A percentile compares a stretch with the other conserved stretches of the same genome.
Evolutionary conservation across 2,888 invertebrate genomes (phyloP).

Genomic region (Disparrhopalites patrizii): DNA sequence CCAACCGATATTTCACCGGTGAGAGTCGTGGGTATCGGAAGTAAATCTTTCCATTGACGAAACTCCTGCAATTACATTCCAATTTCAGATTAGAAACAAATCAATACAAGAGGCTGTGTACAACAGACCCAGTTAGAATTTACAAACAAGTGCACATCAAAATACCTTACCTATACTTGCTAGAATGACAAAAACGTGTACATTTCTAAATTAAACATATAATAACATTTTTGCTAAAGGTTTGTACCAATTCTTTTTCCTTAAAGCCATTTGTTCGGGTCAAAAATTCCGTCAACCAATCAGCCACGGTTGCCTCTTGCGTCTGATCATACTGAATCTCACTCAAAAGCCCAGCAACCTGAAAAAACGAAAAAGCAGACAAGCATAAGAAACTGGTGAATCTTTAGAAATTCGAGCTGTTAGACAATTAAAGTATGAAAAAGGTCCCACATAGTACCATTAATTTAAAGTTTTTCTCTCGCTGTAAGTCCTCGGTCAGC

Average conservation of each 20-base stretch:
- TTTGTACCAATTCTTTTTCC: conserved; percentile 19
- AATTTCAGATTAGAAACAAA: neutral
- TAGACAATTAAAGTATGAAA: too few species aligned
- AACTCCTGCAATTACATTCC: neutral
- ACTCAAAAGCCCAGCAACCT: conserved; percentile 40
- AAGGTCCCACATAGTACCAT: too few species aligned
- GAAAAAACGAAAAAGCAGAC: conserved; percentile 4
- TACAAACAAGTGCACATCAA: neutral
- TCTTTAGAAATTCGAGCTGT: too few species aligned
- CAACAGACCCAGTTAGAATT: conserved; percentile 8
- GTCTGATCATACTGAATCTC: conserved; percentile 32
- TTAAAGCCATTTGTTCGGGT: conserved; percentile 12
- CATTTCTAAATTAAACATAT: neutral
- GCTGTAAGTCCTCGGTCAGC: too few species aligned
- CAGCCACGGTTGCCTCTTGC: conserved; percentile 20
- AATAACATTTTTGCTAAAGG: neutral
- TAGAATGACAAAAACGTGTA: neutral
- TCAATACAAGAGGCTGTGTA: neutral
- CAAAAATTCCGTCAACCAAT: conserved; percentile 36
- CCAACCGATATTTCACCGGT: neutral
- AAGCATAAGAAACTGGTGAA: too few species aligned
- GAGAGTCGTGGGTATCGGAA: conserved; percentile 34
- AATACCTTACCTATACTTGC: neutral
- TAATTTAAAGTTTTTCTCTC: too few species aligned
- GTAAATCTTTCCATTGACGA: conserved; percentile 8